A percentile compares a stretch with the other conserved stretches of the same genome.
These are phyloP conservation scores for Dolichopus griseipennis DNA, from an alignment of 2,888 invertebrate species.

Conservation along the genomic window DNA sequence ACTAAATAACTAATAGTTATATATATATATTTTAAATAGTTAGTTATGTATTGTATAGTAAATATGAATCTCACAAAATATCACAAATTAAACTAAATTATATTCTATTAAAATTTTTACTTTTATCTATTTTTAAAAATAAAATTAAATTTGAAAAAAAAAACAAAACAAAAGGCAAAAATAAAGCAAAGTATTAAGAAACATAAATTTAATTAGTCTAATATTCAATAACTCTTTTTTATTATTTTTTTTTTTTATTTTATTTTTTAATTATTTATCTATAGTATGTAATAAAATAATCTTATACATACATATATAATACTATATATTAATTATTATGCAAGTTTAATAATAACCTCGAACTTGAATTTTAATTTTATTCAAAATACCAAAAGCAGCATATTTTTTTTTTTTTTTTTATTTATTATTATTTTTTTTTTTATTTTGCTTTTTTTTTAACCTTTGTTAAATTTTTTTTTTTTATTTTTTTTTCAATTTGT, in stretches of 20 bases:
- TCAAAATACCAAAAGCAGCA: not conserved
- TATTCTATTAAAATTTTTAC: no score
- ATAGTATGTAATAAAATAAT: not conserved
- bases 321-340: not conserved
- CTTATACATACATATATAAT: not conserved
- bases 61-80: no score
- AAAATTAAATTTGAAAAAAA: no score
- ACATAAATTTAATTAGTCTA: no score
- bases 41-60: no score
- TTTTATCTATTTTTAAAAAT: no score
- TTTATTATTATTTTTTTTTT: not conserved
- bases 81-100: no score
- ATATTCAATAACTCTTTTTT: no score
- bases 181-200: no score
- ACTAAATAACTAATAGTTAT: not conserved
- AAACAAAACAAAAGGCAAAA: no score
- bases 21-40: no score
- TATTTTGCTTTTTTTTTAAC: not conserved
- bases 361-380: not conserved
- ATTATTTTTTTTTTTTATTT: no score
- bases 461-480: not conserved
- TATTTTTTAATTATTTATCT: not conserved
- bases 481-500: not conserved
- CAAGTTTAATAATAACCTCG: not conserved
- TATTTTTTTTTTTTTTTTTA: not conserved